Percentiles rank a stretch among this genome's conserved stretches.
phyloP scores from a whole-genome alignment of 2,888 invertebrate genomes.

The Plagiodera versicolora region DNA sequence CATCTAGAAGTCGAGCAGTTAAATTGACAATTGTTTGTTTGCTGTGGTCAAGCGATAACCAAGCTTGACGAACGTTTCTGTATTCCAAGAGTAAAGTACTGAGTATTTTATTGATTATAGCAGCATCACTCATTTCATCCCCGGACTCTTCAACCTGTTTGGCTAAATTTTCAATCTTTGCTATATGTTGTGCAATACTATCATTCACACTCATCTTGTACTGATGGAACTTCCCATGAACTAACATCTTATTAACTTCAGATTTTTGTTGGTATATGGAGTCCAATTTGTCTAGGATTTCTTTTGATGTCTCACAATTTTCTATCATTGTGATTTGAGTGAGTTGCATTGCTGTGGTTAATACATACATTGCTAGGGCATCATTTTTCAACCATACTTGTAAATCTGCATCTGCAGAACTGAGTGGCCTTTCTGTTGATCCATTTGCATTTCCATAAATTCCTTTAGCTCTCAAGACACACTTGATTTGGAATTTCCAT shows the following conservation, averaged over 20 bases:
- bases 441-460: background rate
- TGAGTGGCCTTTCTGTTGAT: background rate
- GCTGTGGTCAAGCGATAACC: slow-evolving; percentile 17
- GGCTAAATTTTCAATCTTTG: slow-evolving; percentile 32
- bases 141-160: slow-evolving; percentile 17
- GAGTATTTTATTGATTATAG: slow-evolving; percentile 20
- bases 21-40: slow-evolving; percentile 25
- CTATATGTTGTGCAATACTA: slow-evolving; percentile 37
- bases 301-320: slow-evolving; percentile 33
- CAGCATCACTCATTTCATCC: slow-evolving; percentile 19
- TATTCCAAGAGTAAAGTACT: slow-evolving; percentile 19
- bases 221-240: slow-evolving; percentile 34
- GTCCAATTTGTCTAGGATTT: slow-evolving; percentile 33
- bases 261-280: slow-evolving; percentile 30
- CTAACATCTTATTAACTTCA: slow-evolving; percentile 36
- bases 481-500: slow-evolving; percentile 4
- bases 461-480: slow-evolving; percentile 1
- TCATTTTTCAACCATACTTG: background rate
- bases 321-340: slow-evolving; percentile 35
- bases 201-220: slow-evolving; percentile 35
- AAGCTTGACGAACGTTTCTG: slow-evolving; percentile 12
- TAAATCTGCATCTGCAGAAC: background rate
- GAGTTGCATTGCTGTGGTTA: slow-evolving; percentile 15
- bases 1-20: slow-evolving; percentile 22
- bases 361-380: background rate